Percentiles rank a stretch among this genome's conserved stretches.
Evolutionary conservation across 2,797 vertebrate species (phyloP).

Genomic region (Columba guinea): DNA sequence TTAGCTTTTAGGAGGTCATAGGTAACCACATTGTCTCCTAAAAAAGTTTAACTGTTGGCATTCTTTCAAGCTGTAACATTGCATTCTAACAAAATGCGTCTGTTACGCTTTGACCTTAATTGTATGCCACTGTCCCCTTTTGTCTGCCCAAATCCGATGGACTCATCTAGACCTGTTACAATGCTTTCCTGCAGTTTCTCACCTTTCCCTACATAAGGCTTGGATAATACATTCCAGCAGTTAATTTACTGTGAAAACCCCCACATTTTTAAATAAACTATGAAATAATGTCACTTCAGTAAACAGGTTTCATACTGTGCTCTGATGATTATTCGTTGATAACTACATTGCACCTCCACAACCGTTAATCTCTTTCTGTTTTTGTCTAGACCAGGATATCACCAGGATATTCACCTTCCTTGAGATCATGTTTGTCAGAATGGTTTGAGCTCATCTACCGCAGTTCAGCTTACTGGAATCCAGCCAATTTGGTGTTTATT

Average conservation of each 20-base stretch:
- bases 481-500: background rate
- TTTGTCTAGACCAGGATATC: background rate
- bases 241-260: background rate
- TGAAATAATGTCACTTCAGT: background rate
- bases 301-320: background rate
- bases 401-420: background rate
- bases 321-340: background rate
- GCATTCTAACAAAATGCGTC: background rate
- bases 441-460: fast-evolving
- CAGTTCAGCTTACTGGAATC: background rate
- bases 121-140: background rate
- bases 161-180: background rate
- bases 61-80: background rate
- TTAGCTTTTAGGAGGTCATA: background rate
- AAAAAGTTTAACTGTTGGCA: background rate
- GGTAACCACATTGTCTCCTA: background rate
- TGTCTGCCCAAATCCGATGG: background rate
- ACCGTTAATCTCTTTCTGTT: background rate
- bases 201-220: background rate
- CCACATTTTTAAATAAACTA: background rate
- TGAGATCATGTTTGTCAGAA: background rate
- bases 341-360: background rate
- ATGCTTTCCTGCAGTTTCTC: background rate
- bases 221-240: background rate
- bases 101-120: background rate